Percentiles rank a stretch among this genome's conserved stretches.
Conservation (phyloP, 1,140 invertebrate species). For the Drosophila sturtevanti region DNA sequence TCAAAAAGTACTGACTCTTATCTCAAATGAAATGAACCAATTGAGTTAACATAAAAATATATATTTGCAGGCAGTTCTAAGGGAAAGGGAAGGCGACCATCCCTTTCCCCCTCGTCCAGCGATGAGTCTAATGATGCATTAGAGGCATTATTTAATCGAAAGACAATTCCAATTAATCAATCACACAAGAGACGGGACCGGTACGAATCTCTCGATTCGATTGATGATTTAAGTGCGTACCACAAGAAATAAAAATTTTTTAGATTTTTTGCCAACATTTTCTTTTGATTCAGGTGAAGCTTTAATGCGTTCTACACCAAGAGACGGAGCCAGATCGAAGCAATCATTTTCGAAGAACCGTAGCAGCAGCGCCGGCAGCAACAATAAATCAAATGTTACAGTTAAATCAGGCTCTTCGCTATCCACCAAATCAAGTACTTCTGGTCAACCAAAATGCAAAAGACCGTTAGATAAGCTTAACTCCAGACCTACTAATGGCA, state of each 20-base stretch:
- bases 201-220: constrained; percentile 48
- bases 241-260: too few species aligned
- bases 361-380: constrained; percentile 7
- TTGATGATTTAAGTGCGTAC: constrained; percentile 58
- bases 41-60: background rate
- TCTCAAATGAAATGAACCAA: background rate
- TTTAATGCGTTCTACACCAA: constrained; percentile 47
- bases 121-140: constrained; percentile 57
- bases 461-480: background rate
- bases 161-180: constrained; percentile 16
- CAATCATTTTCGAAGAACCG: constrained; percentile 27
- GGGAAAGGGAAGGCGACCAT: constrained; percentile 11
- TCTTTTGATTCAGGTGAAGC: constrained; percentile 34
- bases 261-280: background rate
- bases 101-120: constrained; percentile 46
- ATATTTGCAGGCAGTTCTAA: constrained; percentile 23
- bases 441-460: background rate
- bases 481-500: constrained; percentile 25
- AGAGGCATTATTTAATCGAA: constrained; percentile 46
- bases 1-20: background rate
- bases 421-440: constrained; percentile 1
- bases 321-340: constrained; percentile 25
- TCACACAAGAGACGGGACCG: constrained; percentile 38
- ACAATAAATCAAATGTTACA: constrained; percentile 1
- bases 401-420: background rate